Percentiles rank a stretch among this genome's conserved stretches.
Evolutionary conservation across 2,888 invertebrate genomes (phyloP).

Genomic region (Epsilonema sp.): DNA sequence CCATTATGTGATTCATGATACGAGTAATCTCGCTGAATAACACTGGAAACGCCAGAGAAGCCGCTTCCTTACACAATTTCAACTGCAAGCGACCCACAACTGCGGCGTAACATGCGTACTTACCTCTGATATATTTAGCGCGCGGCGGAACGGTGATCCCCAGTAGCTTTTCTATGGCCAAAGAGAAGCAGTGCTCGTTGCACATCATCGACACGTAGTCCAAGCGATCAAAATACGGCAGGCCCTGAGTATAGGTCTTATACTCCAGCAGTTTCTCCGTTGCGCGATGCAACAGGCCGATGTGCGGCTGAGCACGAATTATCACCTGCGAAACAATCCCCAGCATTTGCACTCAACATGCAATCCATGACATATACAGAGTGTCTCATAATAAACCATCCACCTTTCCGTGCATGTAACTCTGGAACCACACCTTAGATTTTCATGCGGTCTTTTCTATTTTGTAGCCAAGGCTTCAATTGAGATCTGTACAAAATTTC

Average conservation of each 20-base stretch:
- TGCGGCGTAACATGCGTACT: no score
- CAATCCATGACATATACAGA: no score
- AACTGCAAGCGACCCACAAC: no score
- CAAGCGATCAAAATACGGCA: slow-evolving; percentile 90
- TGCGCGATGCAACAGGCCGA: slow-evolving; percentile 83
- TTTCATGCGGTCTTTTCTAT: no score
- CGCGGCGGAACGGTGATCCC: slow-evolving; percentile 45
- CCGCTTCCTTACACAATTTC: no score
- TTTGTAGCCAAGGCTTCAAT: no score
- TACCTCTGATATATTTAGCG: slow-evolving; percentile 87
- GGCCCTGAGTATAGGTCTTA: slow-evolving; percentile 88
- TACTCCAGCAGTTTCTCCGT: slow-evolving; percentile 96
- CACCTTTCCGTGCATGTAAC: no score
- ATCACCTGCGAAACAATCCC: slow-evolving; percentile 47
- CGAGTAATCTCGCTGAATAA: slow-evolving; percentile 86
- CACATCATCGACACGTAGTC: slow-evolving; percentile 99
- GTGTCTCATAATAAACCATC: no score
- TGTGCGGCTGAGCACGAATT: slow-evolving; percentile 75
- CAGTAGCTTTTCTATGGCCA: slow-evolving; percentile 84
- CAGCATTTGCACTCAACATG: no score
- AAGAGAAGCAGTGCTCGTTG: slow-evolving; percentile 85
- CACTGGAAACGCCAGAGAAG: no score
- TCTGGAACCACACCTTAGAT: no score
- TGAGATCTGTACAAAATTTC: no score
- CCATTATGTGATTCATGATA: slow-evolving; percentile 91